Evolutionary conservation across 2,113 vertebrate genomes (phyloP).

Genomic region (Mola mola): DNA sequence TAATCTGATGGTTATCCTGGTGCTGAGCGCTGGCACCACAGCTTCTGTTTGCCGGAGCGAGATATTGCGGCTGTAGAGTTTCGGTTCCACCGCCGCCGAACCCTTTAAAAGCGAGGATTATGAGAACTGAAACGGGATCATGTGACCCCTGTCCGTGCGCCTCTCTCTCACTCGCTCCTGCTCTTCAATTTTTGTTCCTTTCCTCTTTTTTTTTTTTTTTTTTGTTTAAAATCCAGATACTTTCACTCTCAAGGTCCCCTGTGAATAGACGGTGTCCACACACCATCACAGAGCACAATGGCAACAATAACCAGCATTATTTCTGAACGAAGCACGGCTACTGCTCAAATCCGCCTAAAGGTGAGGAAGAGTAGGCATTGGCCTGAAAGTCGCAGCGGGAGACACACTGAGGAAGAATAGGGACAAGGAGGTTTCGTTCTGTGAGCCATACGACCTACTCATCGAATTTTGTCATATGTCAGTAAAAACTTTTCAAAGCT

Average conservation of each 20-base stretch:
- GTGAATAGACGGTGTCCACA: constrained; percentile 1
- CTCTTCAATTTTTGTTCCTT: too few relatives aligned
- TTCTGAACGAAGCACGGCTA: constrained; percentile 7
- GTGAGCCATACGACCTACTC: constrained; percentile 21
- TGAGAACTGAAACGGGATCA: constrained; percentile 37
- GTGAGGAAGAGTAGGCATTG: constrained; percentile 35
- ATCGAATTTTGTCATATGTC: constrained; percentile 45
- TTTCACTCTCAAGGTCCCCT: constrained; percentile 27
- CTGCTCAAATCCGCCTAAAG: constrained; percentile 13
- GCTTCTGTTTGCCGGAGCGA: constrained; percentile 65
- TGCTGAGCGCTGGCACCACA: constrained; percentile 47
- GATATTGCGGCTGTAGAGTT: constrained; percentile 54
- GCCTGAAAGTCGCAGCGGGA: constrained; percentile 21
- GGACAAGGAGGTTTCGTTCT: constrained; percentile 39
- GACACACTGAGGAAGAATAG: constrained; percentile 7
- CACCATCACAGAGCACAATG: constrained; percentile 16
- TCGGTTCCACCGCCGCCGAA: constrained; percentile 16
- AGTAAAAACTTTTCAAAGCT: constrained; percentile 54
- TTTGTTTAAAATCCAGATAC: constrained; percentile 8
- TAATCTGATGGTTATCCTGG: constrained; percentile 72
- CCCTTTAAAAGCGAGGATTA: constrained; percentile 51
- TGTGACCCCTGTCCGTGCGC: constrained; percentile 17
- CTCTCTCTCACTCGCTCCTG: constrained; percentile 1
- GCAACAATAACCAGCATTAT: background rate
- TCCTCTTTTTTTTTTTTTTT: background rate